These are phyloP conservation scores for Galleria mellonella DNA, from an alignment of 1,140 invertebrate genomes.

Conservation along the genomic window DNA sequence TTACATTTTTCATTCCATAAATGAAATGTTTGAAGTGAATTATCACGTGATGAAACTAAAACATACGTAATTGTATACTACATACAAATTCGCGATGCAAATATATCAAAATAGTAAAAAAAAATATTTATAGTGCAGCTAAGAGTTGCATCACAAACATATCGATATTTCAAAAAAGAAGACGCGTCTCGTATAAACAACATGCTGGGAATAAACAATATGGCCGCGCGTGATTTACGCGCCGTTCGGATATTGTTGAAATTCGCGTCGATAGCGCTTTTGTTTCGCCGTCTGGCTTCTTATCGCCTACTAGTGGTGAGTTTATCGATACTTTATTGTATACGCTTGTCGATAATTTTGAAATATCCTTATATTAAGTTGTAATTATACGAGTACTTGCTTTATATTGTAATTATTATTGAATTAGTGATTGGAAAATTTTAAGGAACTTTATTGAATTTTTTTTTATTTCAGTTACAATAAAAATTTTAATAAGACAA, in stretches of 20 bases:
- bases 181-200: slow-evolving; percentile 20
- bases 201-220: slow-evolving; percentile 52
- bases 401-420: too few species aligned
- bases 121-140: slow-evolving; percentile 6
- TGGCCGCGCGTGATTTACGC: slow-evolving; percentile 61
- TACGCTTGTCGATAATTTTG: background rate
- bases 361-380: too few species aligned
- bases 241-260: slow-evolving; percentile 56
- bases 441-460: too few species aligned
- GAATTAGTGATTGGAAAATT: too few species aligned
- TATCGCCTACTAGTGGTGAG: slow-evolving; percentile 51
- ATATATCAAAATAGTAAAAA: background rate
- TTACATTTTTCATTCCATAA: too few species aligned
- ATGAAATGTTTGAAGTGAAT: too few species aligned
- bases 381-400: too few species aligned
- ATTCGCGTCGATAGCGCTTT: slow-evolving; percentile 66
- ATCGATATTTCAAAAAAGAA: slow-evolving; percentile 33
- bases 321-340: background rate
- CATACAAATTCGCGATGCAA: too few species aligned
- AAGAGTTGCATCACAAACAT: slow-evolving; percentile 7
- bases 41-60: too few species aligned
- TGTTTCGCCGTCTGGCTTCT: slow-evolving; percentile 62
- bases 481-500: too few species aligned
- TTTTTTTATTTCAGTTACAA: too few species aligned
- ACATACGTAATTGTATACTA: too few species aligned